phyloP scores from a whole-genome alignment of 2,113 vertebrate genomes.

The Chiloscyllium plagiosum region DNA sequence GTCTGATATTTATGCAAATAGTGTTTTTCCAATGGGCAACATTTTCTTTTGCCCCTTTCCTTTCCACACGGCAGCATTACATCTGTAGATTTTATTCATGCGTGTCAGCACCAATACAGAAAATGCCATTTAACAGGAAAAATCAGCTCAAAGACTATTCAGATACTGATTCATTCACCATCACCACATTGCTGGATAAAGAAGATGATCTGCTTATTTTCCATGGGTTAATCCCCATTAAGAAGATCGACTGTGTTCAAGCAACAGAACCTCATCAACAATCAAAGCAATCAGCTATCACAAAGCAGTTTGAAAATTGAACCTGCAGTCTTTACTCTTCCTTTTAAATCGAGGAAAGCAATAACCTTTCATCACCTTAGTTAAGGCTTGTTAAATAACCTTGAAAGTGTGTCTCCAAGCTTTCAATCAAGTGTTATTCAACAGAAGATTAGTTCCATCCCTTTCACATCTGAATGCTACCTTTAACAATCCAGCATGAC shows the following conservation, averaged over 20 bases:
- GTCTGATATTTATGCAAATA: neutral
- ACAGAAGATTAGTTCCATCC: slow-evolving; percentile 34
- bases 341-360: slow-evolving; percentile 22
- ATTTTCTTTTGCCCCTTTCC: neutral
- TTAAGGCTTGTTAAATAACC: slow-evolving; percentile 36
- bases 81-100: neutral
- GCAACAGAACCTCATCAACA: neutral
- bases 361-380: slow-evolving; percentile 34
- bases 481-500: slow-evolving; percentile 25
- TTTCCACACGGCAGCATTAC: neutral
- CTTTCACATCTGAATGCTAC: slow-evolving; percentile 30
- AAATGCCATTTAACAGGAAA: neutral
- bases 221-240: neutral
- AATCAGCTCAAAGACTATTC: neutral
- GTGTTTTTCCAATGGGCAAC: neutral
- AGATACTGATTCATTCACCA: neutral
- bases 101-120: neutral
- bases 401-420: slow-evolving; percentile 32
- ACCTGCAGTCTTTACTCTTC: neutral
- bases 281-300: neutral
- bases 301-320: neutral
- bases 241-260: neutral
- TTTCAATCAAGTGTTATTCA: slow-evolving; percentile 40
- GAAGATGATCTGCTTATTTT: neutral
- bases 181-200: neutral